Conservation (phyloP, 2,888 invertebrate species). For the Atrina japonica region DNA sequence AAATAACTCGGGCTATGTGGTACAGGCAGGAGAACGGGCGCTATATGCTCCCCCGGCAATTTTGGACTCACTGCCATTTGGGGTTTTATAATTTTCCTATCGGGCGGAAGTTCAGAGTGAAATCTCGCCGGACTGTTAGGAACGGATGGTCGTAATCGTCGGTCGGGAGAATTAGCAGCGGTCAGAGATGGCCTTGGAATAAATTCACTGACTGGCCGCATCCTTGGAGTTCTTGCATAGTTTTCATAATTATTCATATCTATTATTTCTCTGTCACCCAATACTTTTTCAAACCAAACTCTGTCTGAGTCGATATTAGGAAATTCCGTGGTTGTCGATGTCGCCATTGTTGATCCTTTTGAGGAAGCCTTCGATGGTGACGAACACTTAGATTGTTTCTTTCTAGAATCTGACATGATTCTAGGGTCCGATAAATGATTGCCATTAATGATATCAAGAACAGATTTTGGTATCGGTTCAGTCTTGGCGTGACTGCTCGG, state of each 20-base stretch:
- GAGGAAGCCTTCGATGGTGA: not conserved
- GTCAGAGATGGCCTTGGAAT: not conserved
- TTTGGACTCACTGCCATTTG: not conserved
- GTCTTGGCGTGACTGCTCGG: slow-evolving; percentile 33
- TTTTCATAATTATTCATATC: slow-evolving; percentile 55
- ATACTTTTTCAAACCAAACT: slow-evolving; percentile 58
- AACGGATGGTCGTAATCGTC: not conserved
- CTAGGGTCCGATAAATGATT: slow-evolving; percentile 8
- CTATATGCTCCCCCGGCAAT: slow-evolving; percentile 15
- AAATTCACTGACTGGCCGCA: not conserved
- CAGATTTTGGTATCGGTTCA: slow-evolving; percentile 17
- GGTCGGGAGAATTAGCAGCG: not conserved
- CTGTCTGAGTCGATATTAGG: slow-evolving; percentile 9
- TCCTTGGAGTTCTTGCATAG: slow-evolving; percentile 48
- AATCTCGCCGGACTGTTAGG: not conserved
- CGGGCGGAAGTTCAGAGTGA: not conserved
- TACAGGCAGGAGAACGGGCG: not conserved
- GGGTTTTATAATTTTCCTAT: not conserved
- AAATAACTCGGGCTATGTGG: slow-evolving; percentile 34
- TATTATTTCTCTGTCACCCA: slow-evolving; percentile 58
- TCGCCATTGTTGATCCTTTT: slow-evolving; percentile 9
- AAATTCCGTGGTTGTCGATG: slow-evolving; percentile 3
- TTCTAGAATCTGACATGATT: slow-evolving; percentile 1
- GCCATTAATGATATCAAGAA: slow-evolving; percentile 34
- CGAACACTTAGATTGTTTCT: not conserved